Evolutionary conservation across 2,888 invertebrate genomes (phyloP), one percentile per base, ranked within the genome.

Genomic region (Lissonota sp.): DNA sequence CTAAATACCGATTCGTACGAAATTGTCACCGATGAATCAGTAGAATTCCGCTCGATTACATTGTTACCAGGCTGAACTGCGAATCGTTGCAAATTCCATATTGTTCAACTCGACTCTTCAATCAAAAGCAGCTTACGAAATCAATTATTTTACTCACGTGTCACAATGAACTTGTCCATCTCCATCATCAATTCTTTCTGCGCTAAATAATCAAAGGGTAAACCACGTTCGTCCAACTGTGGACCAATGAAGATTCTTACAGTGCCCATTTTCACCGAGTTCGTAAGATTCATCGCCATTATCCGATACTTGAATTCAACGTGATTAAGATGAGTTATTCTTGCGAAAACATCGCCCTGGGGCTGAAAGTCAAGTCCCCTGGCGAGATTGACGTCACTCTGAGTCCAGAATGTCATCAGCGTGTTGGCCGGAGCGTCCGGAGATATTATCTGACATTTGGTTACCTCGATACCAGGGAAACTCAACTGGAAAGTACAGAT

Each of bases 351-450:
- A 60, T 95, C 92, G 62, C 97, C 97, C 0, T 96, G 93, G 0
- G 97, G 97, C 8, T 95, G 94, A 93, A 97, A 97, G 93, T 97
- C 97, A 89, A 98, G 94, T 0, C 97, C 97, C 0, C 97, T 94
- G 0, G 96, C 95, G 51, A 98, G 91, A 88, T 97, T 96, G 83
- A 97, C 94, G 66, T 96, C 95, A 74, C 96, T 96, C 92, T 96
- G 95, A 93, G 96, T 96, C 97, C 97, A 98, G 92, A 95, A 95
- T 0, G 97, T 97, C 78, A 93, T 92, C 53, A 97, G 84, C 0
- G 91, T 91, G 92, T 97, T 96, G 2, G 79, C 72, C 0, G 93
- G 86, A n/a, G 89, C 87, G 0, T 94, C 94, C 0, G 94, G 94
- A 12, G 93, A 86, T 55, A 93, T 91, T 6, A 96, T 88, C 83